Percentiles rank a stretch among this genome's conserved stretches.
These are phyloP conservation scores for Xiphorhynchus erythropygius DNA, from an alignment of 2,797 vertebrate genomes.

Conservation along the genomic window DNA sequence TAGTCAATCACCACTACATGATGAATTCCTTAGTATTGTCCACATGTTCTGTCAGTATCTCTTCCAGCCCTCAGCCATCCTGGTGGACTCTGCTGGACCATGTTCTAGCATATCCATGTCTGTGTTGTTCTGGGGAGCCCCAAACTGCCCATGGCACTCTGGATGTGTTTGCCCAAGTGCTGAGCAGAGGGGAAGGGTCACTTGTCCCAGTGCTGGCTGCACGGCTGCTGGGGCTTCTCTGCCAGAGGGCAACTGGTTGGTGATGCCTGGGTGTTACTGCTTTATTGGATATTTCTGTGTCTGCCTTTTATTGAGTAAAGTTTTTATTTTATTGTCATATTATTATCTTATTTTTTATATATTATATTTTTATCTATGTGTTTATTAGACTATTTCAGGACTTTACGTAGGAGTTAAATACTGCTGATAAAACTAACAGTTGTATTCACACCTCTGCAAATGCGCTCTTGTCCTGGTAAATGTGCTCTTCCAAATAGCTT, in stretches of 20 bases:
- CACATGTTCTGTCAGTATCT: not conserved
- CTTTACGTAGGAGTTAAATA: not conserved
- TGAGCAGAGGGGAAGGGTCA: not conserved
- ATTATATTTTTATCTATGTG: not conserved
- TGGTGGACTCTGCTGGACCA: not conserved
- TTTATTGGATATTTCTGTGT: rapidly evolving
- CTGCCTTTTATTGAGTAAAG: not conserved
- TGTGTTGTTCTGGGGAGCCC: not conserved
- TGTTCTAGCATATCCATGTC: not conserved
- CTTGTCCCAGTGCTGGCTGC: not conserved
- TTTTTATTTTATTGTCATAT: not conserved
- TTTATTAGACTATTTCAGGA: not conserved
- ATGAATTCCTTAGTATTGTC: not conserved
- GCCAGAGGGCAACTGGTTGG: not conserved
- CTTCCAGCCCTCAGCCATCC: not conserved
- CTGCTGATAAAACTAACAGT: not conserved
- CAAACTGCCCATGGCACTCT: not conserved
- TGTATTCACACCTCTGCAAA: not conserved
- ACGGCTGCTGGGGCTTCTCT: not conserved
- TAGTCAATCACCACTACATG: rapidly evolving
- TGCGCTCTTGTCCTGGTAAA: not conserved
- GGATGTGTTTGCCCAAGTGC: not conserved
- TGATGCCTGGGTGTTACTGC: not conserved
- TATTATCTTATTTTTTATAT: not conserved
- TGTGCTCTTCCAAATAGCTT: not conserved